A percentile compares a stretch with the other conserved stretches of the same genome.
Evolutionary conservation across 1,140 invertebrate species (phyloP).

Genomic region (Anagrus nilaparvatae): DNA sequence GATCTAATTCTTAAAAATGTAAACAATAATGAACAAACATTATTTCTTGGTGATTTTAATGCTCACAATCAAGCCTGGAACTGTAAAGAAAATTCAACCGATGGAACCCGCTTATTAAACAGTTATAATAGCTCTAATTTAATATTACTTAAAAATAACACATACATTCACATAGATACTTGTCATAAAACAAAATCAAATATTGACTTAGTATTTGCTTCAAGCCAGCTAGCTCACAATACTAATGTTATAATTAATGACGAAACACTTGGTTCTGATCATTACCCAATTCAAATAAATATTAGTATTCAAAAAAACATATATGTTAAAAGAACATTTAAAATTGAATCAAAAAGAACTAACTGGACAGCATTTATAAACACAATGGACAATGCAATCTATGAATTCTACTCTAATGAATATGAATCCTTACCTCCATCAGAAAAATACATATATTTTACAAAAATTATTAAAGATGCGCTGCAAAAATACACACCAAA

Average conservation of each 20-base stretch:
- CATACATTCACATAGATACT: not conserved
- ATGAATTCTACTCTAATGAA: no score
- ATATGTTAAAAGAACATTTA: not conserved
- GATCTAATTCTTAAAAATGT: not conserved
- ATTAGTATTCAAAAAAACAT: not conserved
- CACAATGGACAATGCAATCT: no score
- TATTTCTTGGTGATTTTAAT: conserved; percentile 3
- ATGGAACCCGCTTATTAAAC: not conserved
- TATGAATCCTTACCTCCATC: no score
- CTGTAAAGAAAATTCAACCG: not conserved
- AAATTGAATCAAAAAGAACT: not conserved
- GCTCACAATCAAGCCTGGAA: conserved; percentile 1
- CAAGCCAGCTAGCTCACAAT: not conserved
- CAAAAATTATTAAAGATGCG: not conserved
- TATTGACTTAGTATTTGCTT: not conserved
- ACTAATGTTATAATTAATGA: no score
- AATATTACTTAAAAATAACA: not conserved
- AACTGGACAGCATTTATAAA: no score
- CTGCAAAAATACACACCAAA: not conserved
- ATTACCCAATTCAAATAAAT: not conserved
- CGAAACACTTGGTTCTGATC: not conserved
- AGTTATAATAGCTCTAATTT: not conserved
- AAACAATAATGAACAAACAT: not conserved
- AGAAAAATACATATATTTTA: not conserved
- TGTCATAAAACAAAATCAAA: not conserved